Conservation (phyloP, 2,888 invertebrate genomes). For the Calameuta idolon region DNA sequence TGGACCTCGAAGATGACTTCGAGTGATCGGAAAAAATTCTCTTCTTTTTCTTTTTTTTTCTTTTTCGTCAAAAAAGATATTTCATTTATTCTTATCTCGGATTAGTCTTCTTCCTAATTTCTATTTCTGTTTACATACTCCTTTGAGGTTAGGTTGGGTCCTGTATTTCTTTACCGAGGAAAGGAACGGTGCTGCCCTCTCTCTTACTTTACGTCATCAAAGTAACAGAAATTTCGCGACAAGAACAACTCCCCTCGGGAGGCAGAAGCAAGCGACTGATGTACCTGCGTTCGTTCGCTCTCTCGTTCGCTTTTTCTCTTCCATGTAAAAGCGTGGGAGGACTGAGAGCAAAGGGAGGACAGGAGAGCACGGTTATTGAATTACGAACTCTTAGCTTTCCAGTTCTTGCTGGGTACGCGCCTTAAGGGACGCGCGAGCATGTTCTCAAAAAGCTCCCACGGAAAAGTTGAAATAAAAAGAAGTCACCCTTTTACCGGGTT, state of each 20-base stretch:
- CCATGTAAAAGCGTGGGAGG: slow-evolving; percentile 30
- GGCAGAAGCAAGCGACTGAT: slow-evolving; percentile 24
- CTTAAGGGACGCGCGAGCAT: slow-evolving; percentile 57
- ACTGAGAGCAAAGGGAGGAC: slow-evolving; percentile 37
- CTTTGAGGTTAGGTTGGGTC: not conserved
- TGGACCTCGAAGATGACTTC: not conserved
- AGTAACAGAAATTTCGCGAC: slow-evolving; percentile 46
- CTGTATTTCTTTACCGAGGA: not conserved
- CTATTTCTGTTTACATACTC: not conserved
- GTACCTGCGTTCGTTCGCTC: slow-evolving; percentile 6
- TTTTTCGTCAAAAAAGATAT: slow-evolving; percentile 3
- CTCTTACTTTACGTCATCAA: slow-evolving; percentile 35
- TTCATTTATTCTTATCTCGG: not conserved
- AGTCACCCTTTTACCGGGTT: slow-evolving; percentile 44
- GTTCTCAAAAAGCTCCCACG: slow-evolving; percentile 54
- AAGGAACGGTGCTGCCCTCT: not conserved
- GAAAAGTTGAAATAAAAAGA: slow-evolving; percentile 52
- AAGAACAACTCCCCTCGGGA: slow-evolving; percentile 40
- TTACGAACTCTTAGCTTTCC: slow-evolving; percentile 66
- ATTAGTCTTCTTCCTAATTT: not conserved
- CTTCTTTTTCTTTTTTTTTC: not conserved
- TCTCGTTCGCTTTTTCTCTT: slow-evolving; percentile 7
- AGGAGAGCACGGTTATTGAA: slow-evolving; percentile 61
- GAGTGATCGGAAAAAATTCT: not conserved
- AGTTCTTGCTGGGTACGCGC: slow-evolving; percentile 57